Base-by-base conservation (phyloP, 2,888 invertebrate species). In the Cheilosia grossa region DNA sequence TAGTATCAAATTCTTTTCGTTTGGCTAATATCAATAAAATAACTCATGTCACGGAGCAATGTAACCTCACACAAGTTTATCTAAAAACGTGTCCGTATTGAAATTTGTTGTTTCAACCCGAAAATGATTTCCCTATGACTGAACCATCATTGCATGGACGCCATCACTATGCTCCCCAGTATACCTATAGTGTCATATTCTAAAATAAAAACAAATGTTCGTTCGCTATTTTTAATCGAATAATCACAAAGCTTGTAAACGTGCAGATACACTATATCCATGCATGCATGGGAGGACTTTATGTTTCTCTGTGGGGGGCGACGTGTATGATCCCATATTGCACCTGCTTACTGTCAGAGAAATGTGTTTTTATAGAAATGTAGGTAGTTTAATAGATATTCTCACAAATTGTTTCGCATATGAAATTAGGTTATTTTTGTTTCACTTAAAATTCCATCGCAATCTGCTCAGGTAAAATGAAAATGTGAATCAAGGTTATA, bases 371-470 rank as follows among this genome's bases (percentile, higher is more conserved):
- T n/a, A n/a, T n/a, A n/a, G n/a, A n/a, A n/a, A n/a, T n/a, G n/a
- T n/a, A n/a, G n/a, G n/a, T n/a, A 10, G 54, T 40, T 61, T 53
- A 13, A 21, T 63, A 37, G 9, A 42, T 42, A 27, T 17, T 42
- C 27, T 21, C 24, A 33, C 30, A 78, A 67, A 78, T 78, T 69
- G 73, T 78, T 67, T 69, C 49, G 56, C 33, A 79, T 82, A 64
- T 37, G 44, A 78, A 78, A 70, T 69, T 58, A 42, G 73, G 63
- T 78, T 83, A 83, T 83, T 83, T 83, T 64, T 37, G 64, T 79
- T 83, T 73, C 69, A 79, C 69, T 83, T 69, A 69, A 79, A 83
- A 83, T 83, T 83, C 82, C 82, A 83, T 83, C 53, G 56, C 69
- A 82, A 58, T 78, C 42, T 47, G 73, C 72, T 74, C 82, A 82